Evolutionary conservation across 2,888 invertebrate genomes (phyloP).

Genomic region (Koerneria pararmatus): DNA sequence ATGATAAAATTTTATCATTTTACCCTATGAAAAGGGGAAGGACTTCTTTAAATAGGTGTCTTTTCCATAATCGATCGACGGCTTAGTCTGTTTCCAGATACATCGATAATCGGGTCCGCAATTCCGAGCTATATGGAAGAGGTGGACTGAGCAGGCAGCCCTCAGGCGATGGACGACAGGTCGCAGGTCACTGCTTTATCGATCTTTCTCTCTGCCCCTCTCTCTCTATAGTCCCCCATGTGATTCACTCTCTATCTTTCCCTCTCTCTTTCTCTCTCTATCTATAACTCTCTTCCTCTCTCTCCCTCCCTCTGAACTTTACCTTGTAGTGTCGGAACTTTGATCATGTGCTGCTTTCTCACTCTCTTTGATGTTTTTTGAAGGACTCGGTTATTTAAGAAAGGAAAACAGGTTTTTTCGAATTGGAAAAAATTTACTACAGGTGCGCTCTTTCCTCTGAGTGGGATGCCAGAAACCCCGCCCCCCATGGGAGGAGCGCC

Average conservation of each 20-base stretch:
- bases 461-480: constrained; percentile 28
- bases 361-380: constrained; percentile 8
- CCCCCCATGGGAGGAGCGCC: constrained; percentile 26
- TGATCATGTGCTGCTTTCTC: too few relatives aligned
- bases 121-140: neutral
- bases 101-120: constrained; percentile 15
- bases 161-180: constrained; percentile 33
- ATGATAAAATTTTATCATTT: too few relatives aligned
- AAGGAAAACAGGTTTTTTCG: too few relatives aligned
- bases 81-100: too few relatives aligned
- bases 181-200: neutral
- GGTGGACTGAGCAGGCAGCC: constrained; percentile 26
- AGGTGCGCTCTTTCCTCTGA: constrained; percentile 23
- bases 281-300: too few relatives aligned
- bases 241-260: neutral
- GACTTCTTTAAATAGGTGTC: too few relatives aligned
- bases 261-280: too few relatives aligned
- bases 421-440: too few relatives aligned
- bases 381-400: constrained; percentile 19
- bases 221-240: neutral
- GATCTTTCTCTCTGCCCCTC: neutral
- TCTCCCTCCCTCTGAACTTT: too few relatives aligned
- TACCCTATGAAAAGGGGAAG: too few relatives aligned
- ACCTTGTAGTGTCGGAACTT: too few relatives aligned
- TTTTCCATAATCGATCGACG: too few relatives aligned